Evolutionary conservation across 2,888 invertebrate genomes (phyloP), one percentile per base, ranked within the genome.

Genomic region (Brenthis hecate): DNA sequence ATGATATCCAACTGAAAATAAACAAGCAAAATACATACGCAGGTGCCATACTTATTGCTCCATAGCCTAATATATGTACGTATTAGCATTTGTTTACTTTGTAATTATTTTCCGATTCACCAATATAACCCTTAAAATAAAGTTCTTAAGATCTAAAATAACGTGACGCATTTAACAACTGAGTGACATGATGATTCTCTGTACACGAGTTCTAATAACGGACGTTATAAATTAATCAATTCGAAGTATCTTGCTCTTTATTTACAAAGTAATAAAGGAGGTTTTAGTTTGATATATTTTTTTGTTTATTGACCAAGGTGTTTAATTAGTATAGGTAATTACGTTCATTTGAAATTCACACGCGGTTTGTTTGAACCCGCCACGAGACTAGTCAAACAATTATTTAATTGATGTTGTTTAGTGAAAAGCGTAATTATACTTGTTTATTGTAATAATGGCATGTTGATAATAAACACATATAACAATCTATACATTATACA

Each of bases 291-390:
- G 36, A 16, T 13, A 13, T 28, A 50, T 13, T 51, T 61, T 32
- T n/a, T 6, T 3, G 14, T 28, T 61, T 19, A 51, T 64, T 14
- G 8, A 2, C 36, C 36, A 43, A 43, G 36, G 36, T n/a, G 47
- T 64, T 28, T 64, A 64, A 64, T 64, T 64, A 64, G 55, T 56
- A 64, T 64, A 48, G 47, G 55, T 56, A 56, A 64, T 56, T 56
- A 64, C 28, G 56, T 56, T 64, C 64, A 64, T 64, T 64, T 64
- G 56, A 64, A 48, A 64, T 64, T 55, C 32, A 64, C 56, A 56
- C 64, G 19, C 43, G 14, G 55, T 56, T 16, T 53, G 53, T 58
- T 36, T 58, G 55, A 36, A 43, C 11, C 11, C 11, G 36, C 36
- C 36, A 11, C 36, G 36, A 43, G 36, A 43, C 36, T 43, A 8